Percentiles rank a stretch among this genome's conserved stretches.
Evolutionary conservation across 2,113 vertebrate genomes (phyloP).

Genomic region (Pelmatolapia mariae): DNA sequence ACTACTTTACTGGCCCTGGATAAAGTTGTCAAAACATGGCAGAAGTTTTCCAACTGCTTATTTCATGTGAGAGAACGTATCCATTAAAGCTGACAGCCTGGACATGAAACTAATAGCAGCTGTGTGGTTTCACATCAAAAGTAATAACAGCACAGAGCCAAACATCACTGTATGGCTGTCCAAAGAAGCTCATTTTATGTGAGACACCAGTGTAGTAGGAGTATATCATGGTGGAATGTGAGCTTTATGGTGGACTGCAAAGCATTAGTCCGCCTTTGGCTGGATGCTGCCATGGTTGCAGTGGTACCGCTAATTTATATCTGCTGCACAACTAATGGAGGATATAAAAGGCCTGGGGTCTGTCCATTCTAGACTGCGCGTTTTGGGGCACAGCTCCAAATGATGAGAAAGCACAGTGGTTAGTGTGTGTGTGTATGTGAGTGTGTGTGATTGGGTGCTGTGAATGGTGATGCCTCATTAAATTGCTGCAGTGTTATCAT

Average conservation of each 20-base stretch:
- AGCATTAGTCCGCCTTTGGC: slow-evolving; percentile 40
- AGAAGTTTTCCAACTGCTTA: slow-evolving; percentile 25
- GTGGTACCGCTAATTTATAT: slow-evolving; percentile 48
- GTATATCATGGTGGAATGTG: slow-evolving; percentile 22
- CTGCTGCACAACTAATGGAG: slow-evolving; percentile 47
- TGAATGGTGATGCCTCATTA: slow-evolving; percentile 28
- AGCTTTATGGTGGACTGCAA: slow-evolving; percentile 42
- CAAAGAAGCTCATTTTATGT: slow-evolving; percentile 40
- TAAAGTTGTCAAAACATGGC: slow-evolving; percentile 7
- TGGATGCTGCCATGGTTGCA: slow-evolving; percentile 5
- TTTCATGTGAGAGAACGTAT: slow-evolving; percentile 23
- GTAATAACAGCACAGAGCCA: slow-evolving; percentile 39
- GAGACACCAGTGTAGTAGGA: slow-evolving; percentile 7
- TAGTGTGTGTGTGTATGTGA: not conserved
- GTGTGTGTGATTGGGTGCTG: not conserved
- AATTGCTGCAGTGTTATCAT: slow-evolving; percentile 28
- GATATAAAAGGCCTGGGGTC: slow-evolving; percentile 44
- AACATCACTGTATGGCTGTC: slow-evolving; percentile 36
- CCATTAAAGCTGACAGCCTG: slow-evolving; percentile 41
- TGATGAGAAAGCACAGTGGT: slow-evolving; percentile 27
- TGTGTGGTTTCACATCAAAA: slow-evolving; percentile 39
- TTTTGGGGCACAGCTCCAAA: slow-evolving; percentile 42
- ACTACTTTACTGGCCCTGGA: not conserved
- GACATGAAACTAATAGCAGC: slow-evolving; percentile 40
- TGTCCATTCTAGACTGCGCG: slow-evolving; percentile 23